A percentile compares a stretch with the other conserved stretches of the same genome.
Evolutionary conservation across 2,797 vertebrate genomes (phyloP).

Genomic region (Malacoctenus gilli): DNA sequence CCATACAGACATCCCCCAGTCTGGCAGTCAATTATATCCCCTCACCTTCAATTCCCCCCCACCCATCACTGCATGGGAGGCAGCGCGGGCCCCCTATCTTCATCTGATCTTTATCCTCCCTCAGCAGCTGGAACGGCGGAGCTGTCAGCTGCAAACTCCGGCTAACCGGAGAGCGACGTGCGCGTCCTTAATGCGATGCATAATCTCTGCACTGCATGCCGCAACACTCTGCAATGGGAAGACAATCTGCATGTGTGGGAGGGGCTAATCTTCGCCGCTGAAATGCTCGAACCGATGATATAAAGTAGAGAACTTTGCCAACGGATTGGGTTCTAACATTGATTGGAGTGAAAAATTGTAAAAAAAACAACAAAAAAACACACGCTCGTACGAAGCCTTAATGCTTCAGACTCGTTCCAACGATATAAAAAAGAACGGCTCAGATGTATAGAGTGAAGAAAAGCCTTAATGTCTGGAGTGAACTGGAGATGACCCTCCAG

Average conservation of each 20-base stretch:
- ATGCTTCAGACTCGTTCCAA: no score
- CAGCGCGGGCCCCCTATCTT: slow-evolving; percentile 53
- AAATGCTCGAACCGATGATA: no score
- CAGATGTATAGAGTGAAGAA: no score
- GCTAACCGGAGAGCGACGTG: slow-evolving; percentile 29
- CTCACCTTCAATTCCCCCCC: slow-evolving; percentile 57
- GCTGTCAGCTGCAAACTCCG: slow-evolving; percentile 61
- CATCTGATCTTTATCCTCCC: slow-evolving; percentile 66
- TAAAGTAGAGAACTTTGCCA: no score
- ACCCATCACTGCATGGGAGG: slow-evolving; percentile 35
- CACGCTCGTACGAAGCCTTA: no score
- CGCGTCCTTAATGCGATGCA: slow-evolving; percentile 17
- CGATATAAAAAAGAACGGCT: no score
- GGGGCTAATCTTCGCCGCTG: slow-evolving; percentile 7
- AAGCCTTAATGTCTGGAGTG: no score
- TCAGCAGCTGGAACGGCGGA: slow-evolving; percentile 40
- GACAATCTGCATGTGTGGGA: background rate
- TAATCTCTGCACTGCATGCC: background rate
- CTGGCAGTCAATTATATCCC: slow-evolving; percentile 68
- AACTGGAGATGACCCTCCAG: no score
- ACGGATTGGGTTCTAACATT: no score
- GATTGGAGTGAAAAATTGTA: no score
- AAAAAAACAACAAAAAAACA: no score
- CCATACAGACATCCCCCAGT: slow-evolving; percentile 50
- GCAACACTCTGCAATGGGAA: background rate